Base-by-base conservation (phyloP, 2,113 vertebrate species). In the Eclectus roratus region DNA sequence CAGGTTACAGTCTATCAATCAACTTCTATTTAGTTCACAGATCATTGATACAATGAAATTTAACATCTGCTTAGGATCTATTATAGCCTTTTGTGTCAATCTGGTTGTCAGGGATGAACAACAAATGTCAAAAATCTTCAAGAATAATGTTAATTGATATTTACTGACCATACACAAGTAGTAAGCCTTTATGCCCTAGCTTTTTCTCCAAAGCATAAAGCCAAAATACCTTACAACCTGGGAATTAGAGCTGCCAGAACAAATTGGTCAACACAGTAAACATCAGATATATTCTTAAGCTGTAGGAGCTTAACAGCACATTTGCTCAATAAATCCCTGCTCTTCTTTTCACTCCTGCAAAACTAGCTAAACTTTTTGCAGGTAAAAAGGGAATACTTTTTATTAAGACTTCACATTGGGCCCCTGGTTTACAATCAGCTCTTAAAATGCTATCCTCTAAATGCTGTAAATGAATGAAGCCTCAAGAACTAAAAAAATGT, bases 11-110 rank as follows among this genome's bases (percentile, higher is more conserved):
- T 81, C 74, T 41, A 86, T 96, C 88, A 92, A 37, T 80, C 96
- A 97, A 21, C 56, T 88, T 92, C 82, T 81, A 46, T 87, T 95
- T 91, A 89, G 86, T 95, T 96, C 96, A 97, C 91, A 97, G 92
- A 94, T 93, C 92, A 96, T 20, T 91, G 76, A 89, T 91, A 89
- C 50, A 66, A 46, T 78, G 85, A 94, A 92, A 93, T 95, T 95
- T 80, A 97, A 89, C 91, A 96, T 83, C 92, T 97, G 91, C 73
- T 97, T 73, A 25, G 65, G 49, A 95, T 63, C 52, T 68, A 94
- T 95, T 97, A 93, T 33, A 94, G 89, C 70, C 83, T 84, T 94
- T 96, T 65, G 31, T 58, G 86, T 82, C 91, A 91, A 68, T 96
- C 90, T 92, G 27, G 16, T 43, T 79, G 49, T 91, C 94, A 95